phyloP scores from a whole-genome alignment of 2,797 vertebrate genomes.

The Arnoldichthys spilopterus region DNA sequence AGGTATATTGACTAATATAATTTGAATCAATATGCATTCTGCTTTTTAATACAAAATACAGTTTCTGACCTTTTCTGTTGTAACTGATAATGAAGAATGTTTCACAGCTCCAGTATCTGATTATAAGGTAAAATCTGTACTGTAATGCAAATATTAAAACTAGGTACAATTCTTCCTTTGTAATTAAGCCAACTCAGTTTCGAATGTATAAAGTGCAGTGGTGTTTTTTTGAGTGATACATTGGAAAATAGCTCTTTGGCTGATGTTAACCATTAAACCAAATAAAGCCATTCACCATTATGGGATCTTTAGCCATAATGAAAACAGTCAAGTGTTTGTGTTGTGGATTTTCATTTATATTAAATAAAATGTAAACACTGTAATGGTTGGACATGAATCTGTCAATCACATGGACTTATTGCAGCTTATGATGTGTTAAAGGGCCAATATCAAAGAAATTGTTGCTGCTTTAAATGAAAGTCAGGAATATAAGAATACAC shows the following conservation, averaged over 20 bases:
- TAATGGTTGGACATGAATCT: no score
- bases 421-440: no score
- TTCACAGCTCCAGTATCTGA: background rate
- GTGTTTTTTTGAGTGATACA: background rate
- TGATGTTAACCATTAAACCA: background rate
- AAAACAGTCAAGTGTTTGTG: background rate
- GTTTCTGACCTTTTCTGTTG: background rate
- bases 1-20: background rate
- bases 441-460: no score
- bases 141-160: background rate
- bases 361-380: background rate
- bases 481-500: no score
- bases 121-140: background rate
- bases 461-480: no score
- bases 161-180: background rate
- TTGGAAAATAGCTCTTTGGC: background rate
- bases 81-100: background rate
- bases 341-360: background rate
- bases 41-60: background rate
- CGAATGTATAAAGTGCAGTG: background rate
- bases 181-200: background rate
- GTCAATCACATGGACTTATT: no score
- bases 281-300: conserved; percentile 7
- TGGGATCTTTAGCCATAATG: background rate
- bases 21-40: background rate